Base-by-base conservation (phyloP, 2,797 vertebrate genomes). In the Falco berigora region DNA sequence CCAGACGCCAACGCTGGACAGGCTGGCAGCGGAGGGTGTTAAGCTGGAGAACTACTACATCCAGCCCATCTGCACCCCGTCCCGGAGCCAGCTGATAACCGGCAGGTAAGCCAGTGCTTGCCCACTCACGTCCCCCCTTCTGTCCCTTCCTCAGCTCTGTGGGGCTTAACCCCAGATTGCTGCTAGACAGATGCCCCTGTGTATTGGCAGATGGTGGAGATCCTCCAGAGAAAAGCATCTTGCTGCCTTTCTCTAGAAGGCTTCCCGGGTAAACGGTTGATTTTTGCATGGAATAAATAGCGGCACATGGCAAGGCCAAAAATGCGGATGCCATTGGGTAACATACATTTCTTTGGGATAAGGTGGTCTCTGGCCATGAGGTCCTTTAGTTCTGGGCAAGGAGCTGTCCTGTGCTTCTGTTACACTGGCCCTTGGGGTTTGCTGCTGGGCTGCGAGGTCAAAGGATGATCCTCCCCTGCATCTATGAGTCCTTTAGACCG, bases 1-100 rank as follows among this genome's bases (percentile, higher is more conserved):
- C 84, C 98, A 98, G 97, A 99, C 99, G 0, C 99, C 99, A 2
- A 98, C 98, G 2, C 96, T 99, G 97, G 99, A 99, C 97, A 98
- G 98, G 76, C 98, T 99, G 96, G 99, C 99, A 2, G 99, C 99
- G 0, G 98, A 99, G 28, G 99, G 99, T 5, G 99, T 99, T 36
- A 99, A 99, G 83, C 97, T 99, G 97, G 99, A 99, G 98, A 99
- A 99, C 85, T 99, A 99, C 79, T 99, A 99, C 96, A 99, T 99
- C 94, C 99, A 99, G 90, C 99, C 99, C 85, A 99, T 99, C 97
- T 99, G 99, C 96, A 99, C 99, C 20, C 99, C 99, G 0, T 99
- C 99, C 30, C 98, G 99, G 56, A 99, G 99, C 96, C 99, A 99
- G 86, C 98, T 99, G 90, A 99, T 99, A 93, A 99, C 99, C 0